Evolutionary conservation across 2,797 vertebrate genomes (phyloP).

Genomic region (Sparidentex hasta): DNA sequence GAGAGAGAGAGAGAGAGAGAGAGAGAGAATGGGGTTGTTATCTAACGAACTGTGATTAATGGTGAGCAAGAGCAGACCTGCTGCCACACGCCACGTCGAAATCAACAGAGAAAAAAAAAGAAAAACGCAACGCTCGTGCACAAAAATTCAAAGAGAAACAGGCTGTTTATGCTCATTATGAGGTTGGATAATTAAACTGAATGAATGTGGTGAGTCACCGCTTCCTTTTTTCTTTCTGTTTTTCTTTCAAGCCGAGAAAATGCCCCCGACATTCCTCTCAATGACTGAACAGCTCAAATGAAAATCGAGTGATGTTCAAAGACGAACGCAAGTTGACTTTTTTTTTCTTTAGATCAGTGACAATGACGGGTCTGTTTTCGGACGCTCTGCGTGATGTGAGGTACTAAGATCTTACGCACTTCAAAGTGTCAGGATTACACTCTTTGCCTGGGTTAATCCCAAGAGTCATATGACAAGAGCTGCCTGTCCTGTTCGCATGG

Average conservation of each 20-base stretch:
- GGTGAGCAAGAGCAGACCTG: conserved; percentile 45
- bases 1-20: not conserved
- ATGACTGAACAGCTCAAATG: conserved; percentile 37
- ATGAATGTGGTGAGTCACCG: conserved; percentile 47
- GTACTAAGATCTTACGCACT: conserved; percentile 54
- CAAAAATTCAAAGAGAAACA: conserved; percentile 42
- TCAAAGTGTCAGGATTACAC: conserved; percentile 76
- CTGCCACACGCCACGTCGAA: conserved; percentile 58
- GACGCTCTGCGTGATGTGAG: conserved; percentile 45
- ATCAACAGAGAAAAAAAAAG: conserved; percentile 22
- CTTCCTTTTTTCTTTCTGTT: conserved; percentile 20
- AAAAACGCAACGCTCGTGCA: conserved; percentile 7
- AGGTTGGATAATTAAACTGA: conserved; percentile 46
- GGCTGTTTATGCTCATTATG: conserved; percentile 53
- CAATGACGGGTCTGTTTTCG: conserved; percentile 56
- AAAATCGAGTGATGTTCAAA: conserved; percentile 61
- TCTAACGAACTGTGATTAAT: conserved; percentile 52
- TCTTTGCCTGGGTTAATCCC: conserved; percentile 70
- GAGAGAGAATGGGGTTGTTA: conserved; percentile 35
- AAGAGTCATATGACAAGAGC: conserved; percentile 66
- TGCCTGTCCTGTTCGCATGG: conserved; percentile 47
- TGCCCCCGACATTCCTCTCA: conserved; percentile 44
- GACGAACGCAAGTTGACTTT: conserved; percentile 34
- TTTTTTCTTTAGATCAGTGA: conserved; percentile 67
- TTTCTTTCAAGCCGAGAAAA: conserved; percentile 51